Evolutionary conservation across 2,888 invertebrate genomes (phyloP).

Genomic region (Limenitis camilla): DNA sequence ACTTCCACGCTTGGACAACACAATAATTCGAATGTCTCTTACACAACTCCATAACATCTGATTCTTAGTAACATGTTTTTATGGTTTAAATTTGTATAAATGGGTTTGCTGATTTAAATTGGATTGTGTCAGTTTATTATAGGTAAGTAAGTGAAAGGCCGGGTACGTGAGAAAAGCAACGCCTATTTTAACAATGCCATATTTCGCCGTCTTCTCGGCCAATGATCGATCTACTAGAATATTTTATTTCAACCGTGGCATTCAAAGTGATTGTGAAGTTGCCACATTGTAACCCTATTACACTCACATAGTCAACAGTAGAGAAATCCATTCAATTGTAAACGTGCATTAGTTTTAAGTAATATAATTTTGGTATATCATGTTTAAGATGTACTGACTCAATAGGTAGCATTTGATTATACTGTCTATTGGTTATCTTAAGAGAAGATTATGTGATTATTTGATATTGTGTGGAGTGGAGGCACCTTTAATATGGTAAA

Average conservation of each 20-base stretch:
- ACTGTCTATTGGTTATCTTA: not conserved
- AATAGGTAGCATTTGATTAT: not conserved
- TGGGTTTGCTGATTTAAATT: slow-evolving; percentile 20
- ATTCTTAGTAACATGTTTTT: slow-evolving; percentile 17
- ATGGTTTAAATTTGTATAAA: slow-evolving; percentile 36
- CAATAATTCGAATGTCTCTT: slow-evolving; percentile 54
- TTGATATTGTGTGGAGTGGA: no score
- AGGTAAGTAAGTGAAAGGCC: slow-evolving; percentile 68
- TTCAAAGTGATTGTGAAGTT: slow-evolving; percentile 44
- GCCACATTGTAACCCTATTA: slow-evolving; percentile 21
- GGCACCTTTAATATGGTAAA: no score
- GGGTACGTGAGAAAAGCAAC: slow-evolving; percentile 68
- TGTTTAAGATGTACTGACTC: not conserved
- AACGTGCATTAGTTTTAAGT: not conserved
- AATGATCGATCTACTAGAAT: slow-evolving; percentile 68
- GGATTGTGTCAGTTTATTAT: slow-evolving; percentile 50
- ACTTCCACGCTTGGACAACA: slow-evolving; percentile 68
- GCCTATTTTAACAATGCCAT: slow-evolving; percentile 67
- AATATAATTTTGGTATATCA: not conserved
- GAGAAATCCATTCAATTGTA: slow-evolving; percentile 13
- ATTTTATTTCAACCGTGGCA: slow-evolving; percentile 53
- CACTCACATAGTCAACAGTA: slow-evolving; percentile 10
- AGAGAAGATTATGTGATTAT: no score
- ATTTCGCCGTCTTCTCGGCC: slow-evolving; percentile 63
- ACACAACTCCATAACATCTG: slow-evolving; percentile 3